A percentile compares a stretch with the other conserved stretches of the same genome.
Evolutionary conservation across 2,113 vertebrate species (phyloP).

Genomic region (Pelecanoides urinatrix): DNA sequence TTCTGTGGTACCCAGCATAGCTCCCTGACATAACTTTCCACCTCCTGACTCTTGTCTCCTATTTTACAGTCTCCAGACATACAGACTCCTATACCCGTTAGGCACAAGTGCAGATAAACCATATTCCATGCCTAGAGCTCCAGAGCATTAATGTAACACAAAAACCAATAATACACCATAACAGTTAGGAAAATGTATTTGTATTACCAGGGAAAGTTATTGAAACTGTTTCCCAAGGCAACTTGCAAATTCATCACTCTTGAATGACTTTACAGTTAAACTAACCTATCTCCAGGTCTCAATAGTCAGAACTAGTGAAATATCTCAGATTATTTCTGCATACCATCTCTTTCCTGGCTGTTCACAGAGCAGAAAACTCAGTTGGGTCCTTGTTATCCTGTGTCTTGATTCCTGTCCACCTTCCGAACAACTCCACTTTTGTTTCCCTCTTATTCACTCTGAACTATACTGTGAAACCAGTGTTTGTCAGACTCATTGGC

Average conservation of each 20-base stretch:
- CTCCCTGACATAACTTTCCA: background rate
- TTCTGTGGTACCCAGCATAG: background rate
- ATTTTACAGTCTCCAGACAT: background rate
- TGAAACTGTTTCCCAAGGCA: background rate
- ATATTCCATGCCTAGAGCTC: background rate
- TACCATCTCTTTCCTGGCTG: background rate
- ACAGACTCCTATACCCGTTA: background rate
- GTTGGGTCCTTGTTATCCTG: accelerated
- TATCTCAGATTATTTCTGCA: background rate
- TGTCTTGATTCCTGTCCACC: background rate
- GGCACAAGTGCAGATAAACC: background rate
- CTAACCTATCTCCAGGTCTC: background rate
- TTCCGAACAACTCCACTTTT: background rate
- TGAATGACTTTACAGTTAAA: background rate
- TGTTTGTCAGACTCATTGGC: background rate
- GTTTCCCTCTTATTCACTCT: background rate
- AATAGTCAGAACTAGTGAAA: background rate
- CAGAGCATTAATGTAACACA: background rate
- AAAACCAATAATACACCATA: background rate
- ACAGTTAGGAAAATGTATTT: background rate
- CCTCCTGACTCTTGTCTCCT: background rate
- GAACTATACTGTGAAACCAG: accelerated
- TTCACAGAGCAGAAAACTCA: background rate
- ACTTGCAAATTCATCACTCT: background rate
- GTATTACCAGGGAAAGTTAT: background rate